Conservation (phyloP, 2,888 invertebrate species). For the Ganaspis brasiliensis region DNA sequence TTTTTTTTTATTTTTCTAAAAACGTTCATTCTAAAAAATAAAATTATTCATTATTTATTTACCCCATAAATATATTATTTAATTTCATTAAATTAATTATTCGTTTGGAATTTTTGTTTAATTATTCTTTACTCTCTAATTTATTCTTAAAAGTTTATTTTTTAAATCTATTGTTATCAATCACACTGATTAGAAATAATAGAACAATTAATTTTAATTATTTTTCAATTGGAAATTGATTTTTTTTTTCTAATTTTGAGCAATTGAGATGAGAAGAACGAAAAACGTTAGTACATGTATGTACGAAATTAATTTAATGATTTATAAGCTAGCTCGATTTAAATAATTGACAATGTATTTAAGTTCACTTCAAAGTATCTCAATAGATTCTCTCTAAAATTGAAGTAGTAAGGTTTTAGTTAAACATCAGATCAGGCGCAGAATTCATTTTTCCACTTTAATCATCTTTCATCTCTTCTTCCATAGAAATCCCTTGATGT, state of each 20-base stretch:
- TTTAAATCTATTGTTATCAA: no score
- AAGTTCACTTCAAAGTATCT: slow-evolving; percentile 32
- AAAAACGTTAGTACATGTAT: slow-evolving; percentile 26
- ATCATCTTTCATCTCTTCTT: slow-evolving; percentile 48
- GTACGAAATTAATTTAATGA: slow-evolving; percentile 30
- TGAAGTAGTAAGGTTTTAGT: slow-evolving; percentile 25
- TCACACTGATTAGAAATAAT: background rate
- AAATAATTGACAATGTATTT: slow-evolving; percentile 33
- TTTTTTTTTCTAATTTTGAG: slow-evolving; percentile 21
- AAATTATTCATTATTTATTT: background rate
- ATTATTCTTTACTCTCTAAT: no score
- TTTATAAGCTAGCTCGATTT: slow-evolving; percentile 28
- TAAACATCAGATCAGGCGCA: slow-evolving; percentile 46
- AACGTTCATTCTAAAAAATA: background rate
- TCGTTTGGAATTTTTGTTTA: no score
- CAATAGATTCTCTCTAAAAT: slow-evolving; percentile 22
- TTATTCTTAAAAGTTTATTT: no score
- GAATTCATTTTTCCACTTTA: slow-evolving; percentile 22
- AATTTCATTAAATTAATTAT: slow-evolving; percentile 31
- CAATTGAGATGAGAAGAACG: slow-evolving; percentile 45
- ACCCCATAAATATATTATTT: background rate
- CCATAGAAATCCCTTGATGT: slow-evolving; percentile 58
- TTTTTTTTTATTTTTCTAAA: slow-evolving; percentile 41
- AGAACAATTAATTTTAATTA: background rate
- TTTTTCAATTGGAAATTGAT: background rate